Base-by-base conservation (phyloP, 2,113 vertebrate species). In the Nematolebias whitei region DNA sequence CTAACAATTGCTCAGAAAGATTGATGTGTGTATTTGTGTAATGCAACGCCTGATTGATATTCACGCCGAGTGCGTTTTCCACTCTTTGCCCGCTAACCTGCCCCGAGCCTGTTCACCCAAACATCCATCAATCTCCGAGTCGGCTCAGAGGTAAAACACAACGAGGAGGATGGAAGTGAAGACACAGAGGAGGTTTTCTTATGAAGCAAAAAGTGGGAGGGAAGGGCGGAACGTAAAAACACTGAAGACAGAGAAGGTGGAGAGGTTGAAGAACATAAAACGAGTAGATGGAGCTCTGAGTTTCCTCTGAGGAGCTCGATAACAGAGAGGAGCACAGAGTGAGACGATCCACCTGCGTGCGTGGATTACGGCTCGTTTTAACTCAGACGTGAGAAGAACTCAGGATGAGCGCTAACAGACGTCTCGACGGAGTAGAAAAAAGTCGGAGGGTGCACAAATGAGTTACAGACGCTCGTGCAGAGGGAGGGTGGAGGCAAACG, bases 91-190 rank as follows among this genome's bases (percentile, higher is more conserved):
- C 68, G 6, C 67, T 20, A 56, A 76, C 76, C 82, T 83, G 79
- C 74, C 67, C 68, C n/a, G 55, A 43, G 22, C 72, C 76, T 61
- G 26, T 49, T 77, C 74, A 48, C 55, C 64, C 77, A 54, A 60
- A 56, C 82, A 76, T 85, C 80, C 82, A 83, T 88, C 80, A 86
- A 79, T 82, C 84, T 47, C 22, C 2, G 0, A 72, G 71, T 68
- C 49, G 18, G 75, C 75, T 76, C 0, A 14, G 53, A 83, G 79
- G 68, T 41, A 57, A 75, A 72, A 78, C 58, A 53, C 62, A 44
- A 47, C 1, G 16, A 47, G 49, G 40, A 24, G 55, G 55, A 65
- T 8, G 52, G 61, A 64, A 56, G 59, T 8, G 19, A 29, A 35
- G 61, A 52, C 55, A 58, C 3, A 15, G 64, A 57, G 44, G 41